Evolutionary conservation across 2,888 invertebrate species (phyloP).

Genomic region (Cosmorhoe ocellata): DNA sequence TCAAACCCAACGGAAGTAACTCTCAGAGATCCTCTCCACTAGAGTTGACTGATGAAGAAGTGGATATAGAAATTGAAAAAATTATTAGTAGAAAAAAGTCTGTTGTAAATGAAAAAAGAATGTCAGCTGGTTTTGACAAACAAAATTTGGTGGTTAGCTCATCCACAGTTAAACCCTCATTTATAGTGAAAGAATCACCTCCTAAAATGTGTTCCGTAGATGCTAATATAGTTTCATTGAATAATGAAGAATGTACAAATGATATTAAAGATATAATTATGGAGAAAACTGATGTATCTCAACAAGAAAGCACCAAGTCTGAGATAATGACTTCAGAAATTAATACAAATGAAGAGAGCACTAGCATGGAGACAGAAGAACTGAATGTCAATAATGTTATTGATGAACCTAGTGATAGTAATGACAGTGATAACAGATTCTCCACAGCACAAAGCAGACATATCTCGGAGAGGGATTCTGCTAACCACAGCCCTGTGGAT

Average conservation of each 20-base stretch:
- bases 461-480: constrained; percentile 85
- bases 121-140: constrained; percentile 56
- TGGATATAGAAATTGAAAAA: constrained; percentile 86
- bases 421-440: constrained; percentile 63
- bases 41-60: constrained; percentile 85
- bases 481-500: constrained; percentile 90
- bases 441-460: constrained; percentile 65
- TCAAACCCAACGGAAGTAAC: constrained; percentile 76
- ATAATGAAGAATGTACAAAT: constrained; percentile 44
- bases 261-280: constrained; percentile 43
- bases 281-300: constrained; percentile 44
- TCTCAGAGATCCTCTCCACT: constrained; percentile 82
- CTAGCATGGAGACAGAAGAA: constrained; percentile 53
- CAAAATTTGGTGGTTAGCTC: constrained; percentile 44
- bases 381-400: constrained; percentile 59
- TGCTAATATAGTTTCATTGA: constrained; percentile 43
- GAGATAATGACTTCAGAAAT: constrained; percentile 47
- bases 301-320: constrained; percentile 51
- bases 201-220: constrained; percentile 37
- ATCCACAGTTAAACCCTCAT: constrained; percentile 46
- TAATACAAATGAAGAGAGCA: constrained; percentile 46
- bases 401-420: constrained; percentile 61
- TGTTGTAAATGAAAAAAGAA: constrained; percentile 67
- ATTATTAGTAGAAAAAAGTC: constrained; percentile 81
- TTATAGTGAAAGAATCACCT: constrained; percentile 46